Evolutionary conservation across 2,797 vertebrate genomes (phyloP).

Genomic region (Diglossa cyanea): DNA sequence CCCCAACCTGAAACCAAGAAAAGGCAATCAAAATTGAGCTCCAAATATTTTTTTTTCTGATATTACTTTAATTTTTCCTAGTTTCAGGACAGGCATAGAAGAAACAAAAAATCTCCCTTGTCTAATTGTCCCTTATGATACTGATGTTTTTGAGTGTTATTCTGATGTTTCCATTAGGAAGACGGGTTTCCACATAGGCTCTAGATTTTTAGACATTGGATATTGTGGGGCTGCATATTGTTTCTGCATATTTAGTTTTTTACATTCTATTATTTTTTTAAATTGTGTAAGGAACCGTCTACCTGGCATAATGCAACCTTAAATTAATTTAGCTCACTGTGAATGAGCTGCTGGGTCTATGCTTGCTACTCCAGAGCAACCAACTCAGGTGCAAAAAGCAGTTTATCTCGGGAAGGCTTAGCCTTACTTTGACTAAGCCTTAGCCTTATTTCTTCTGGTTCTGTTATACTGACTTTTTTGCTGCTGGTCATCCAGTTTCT

Average conservation of each 20-base stretch:
- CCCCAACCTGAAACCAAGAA: not conserved
- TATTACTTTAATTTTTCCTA: not conserved
- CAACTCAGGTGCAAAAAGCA: not conserved
- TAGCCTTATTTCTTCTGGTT: not conserved
- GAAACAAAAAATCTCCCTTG: not conserved
- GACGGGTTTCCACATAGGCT: not conserved
- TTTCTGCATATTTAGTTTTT: not conserved
- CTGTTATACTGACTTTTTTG: not conserved
- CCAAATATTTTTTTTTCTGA: not conserved
- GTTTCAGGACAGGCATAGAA: not conserved
- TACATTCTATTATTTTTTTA: not conserved
- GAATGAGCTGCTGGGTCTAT: not conserved
- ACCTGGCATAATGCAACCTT: not conserved
- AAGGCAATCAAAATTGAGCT: not conserved
- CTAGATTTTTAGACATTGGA: not conserved
- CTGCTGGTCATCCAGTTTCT: not conserved
- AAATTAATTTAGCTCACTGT: not conserved
- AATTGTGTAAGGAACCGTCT: not conserved
- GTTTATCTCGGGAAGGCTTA: not conserved
- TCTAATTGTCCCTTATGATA: not conserved
- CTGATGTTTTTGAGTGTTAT: not conserved
- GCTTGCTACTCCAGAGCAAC: not conserved
- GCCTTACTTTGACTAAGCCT: not conserved
- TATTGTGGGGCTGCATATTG: not conserved
- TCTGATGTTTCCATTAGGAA: not conserved